Evolutionary conservation across 1,140 invertebrate species (phyloP), one percentile per base, ranked within the genome.

Genomic region (Drosophila tristis): DNA sequence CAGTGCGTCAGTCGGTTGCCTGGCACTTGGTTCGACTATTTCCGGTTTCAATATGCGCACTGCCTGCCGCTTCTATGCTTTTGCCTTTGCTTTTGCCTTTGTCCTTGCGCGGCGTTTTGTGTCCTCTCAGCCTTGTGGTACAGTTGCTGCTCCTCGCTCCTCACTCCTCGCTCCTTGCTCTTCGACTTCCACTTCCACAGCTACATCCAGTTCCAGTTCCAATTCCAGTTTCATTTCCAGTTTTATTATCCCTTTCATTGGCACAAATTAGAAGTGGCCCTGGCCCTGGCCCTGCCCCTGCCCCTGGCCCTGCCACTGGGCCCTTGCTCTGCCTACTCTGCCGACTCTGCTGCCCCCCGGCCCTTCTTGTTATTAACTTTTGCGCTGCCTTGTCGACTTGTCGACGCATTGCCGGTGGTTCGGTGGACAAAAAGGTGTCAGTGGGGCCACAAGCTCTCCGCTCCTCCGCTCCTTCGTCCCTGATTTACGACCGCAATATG

Each of bases 1-100:
- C 84, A 87, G 84, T 87, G 76, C 84, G 84, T 87, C 84, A 87
- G 84, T 87, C 84, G 84, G 84, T 89, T 87, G 82, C 74, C 71
- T 67, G 74, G 82, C 81, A 87, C 84, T 87, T 87, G 82, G 84
- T 87, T 79, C 67, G 76, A 89, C 84, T 89, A 84, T 89, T 89
- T 89, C 84, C 84, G 84, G 84, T 90, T 89, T 89, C 51, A 79
- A 79, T 84, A 82, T 78, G 79, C 82, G 78, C 84, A 80, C 77
- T 85, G 77, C 70, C 82, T 70, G 31, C 31, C 31, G 26, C 26
- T 29, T 29, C 26, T 29, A 64, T 43, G 55, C 29, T 50, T 43
- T 48, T 62, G 44, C 64, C 54, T 60, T 47, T 54, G 20, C 20
- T 0, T 20, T 2, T 20, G 70, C 63, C 53, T 74, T 29, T 58